Evolutionary conservation across 2,113 vertebrate genomes (phyloP), one percentile per base, ranked within the genome.

Genomic region (Platysternon megacephalum): DNA sequence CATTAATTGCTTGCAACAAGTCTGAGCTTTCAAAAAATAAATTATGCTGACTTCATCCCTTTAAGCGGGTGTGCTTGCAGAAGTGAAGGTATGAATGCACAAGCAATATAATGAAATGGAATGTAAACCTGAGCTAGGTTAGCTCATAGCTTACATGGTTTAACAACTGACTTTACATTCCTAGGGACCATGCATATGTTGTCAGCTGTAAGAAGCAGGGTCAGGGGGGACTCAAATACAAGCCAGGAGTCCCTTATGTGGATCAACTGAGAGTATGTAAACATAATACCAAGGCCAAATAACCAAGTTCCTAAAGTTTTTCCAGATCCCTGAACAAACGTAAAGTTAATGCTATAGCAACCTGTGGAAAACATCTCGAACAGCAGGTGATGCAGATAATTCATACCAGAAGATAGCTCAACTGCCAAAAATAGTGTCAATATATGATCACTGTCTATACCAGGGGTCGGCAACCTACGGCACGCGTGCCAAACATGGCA

Each of bases 261-360:
- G 87, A 83, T 93, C 72, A 96, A 92, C 0, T 82, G 13, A 84
- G 19, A 92, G 13, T 35, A 95, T 16, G 49, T 79, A 94, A 91
- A 97, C 72, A 78, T 1, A 81, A 94, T 11, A 74, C 26, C 88
- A 91, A 92, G 84, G 85, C 61, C 86, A 96, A 93, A 79, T 26
- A 72, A 88, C 32, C 44, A 56, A 22, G 5, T 72, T 78, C 44
- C 52, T 79, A 72, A 96, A 93, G 4, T 88, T 83, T 88, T 96
- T 95, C 74, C 94, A 95, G 90, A 84, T 93, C 51, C 46, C 91
- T 90, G 44, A 46, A 88, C 92, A 93, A 79, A 86, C 91, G 76
- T 10, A 91, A 89, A 97, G 91, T 80, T 93, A 92, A 89, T 21
- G 42, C n/a, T 94, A 95, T 80, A 79, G 86, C 80, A 93, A 91